Evolutionary conservation across 2,113 vertebrate species (phyloP).

Genomic region (Hyla sarda): DNA sequence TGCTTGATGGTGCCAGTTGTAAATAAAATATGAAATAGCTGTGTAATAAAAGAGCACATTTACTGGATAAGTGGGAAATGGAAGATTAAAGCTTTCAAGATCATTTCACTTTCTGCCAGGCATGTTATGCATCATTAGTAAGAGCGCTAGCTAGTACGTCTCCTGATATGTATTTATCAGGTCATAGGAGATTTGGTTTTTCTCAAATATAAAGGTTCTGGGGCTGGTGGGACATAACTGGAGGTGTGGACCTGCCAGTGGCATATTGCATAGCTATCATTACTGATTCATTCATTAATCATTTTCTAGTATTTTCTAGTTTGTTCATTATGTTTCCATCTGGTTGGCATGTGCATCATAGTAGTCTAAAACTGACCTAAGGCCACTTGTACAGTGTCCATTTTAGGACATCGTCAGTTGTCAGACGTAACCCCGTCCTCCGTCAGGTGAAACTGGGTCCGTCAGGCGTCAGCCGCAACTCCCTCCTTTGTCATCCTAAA

Average conservation of each 20-base stretch:
- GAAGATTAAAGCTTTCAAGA: conserved; percentile 27
- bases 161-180: not conserved
- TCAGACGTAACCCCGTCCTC: too few species aligned
- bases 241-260: not conserved
- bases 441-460: too few species aligned
- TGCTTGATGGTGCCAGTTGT: not conserved
- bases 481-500: too few species aligned
- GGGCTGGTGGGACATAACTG: not conserved
- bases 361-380: too few species aligned
- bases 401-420: too few species aligned
- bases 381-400: too few species aligned
- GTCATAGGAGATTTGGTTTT: not conserved
- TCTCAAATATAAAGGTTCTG: too few species aligned
- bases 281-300: not conserved
- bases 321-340: too few species aligned
- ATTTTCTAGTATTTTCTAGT: not conserved
- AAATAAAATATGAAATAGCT: conserved; percentile 15
- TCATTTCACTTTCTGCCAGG: conserved; percentile 16
- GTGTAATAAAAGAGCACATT: conserved; percentile 5
- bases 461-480: too few species aligned
- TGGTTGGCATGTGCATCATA: too few species aligned
- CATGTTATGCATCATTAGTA: conserved; percentile 21
- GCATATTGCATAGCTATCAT: not conserved
- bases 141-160: not conserved
- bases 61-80: not conserved